Percentiles rank a stretch among this genome's conserved stretches.
Conservation (phyloP, 2,113 vertebrate genomes). For the Platysternon megacephalum region DNA sequence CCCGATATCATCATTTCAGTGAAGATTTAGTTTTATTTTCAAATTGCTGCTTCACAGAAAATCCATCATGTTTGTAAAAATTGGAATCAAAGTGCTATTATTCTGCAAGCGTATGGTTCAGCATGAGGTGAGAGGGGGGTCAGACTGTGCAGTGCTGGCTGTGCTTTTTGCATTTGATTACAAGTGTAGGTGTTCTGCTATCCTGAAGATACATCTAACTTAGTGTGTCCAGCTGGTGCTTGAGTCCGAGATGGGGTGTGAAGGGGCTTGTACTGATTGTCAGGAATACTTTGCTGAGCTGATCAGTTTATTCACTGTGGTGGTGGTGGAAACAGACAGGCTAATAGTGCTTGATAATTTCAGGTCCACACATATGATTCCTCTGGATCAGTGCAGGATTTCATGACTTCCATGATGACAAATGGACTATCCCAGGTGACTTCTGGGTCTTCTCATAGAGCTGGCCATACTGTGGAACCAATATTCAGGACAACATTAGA, state of each 20-base stretch:
- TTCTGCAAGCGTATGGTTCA: not conserved
- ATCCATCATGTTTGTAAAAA: fast-evolving
- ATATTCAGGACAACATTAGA: not conserved
- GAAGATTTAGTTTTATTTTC: not conserved
- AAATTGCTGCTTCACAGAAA: not conserved
- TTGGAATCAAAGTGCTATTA: not conserved
- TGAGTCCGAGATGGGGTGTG: not conserved
- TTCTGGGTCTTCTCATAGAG: slow-evolving; percentile 31
- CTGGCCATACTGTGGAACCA: not conserved
- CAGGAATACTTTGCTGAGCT: not conserved
- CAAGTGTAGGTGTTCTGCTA: not conserved
- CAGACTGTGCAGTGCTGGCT: not conserved
- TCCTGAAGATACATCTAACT: slow-evolving; percentile 3
- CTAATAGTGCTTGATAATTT: not conserved
- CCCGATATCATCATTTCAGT: not conserved
- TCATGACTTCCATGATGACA: slow-evolving; percentile 7
- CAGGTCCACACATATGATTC: not conserved
- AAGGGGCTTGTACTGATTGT: not conserved
- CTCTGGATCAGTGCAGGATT: not conserved
- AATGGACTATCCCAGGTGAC: not conserved
- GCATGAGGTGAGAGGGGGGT: not conserved
- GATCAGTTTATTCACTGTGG: not conserved
- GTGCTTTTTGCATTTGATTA: not conserved
- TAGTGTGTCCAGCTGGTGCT: not conserved
- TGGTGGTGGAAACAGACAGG: not conserved